Evolutionary conservation across 2,797 vertebrate species (phyloP), one percentile per base, ranked within the genome.

Genomic region (Capromys pilorides): DNA sequence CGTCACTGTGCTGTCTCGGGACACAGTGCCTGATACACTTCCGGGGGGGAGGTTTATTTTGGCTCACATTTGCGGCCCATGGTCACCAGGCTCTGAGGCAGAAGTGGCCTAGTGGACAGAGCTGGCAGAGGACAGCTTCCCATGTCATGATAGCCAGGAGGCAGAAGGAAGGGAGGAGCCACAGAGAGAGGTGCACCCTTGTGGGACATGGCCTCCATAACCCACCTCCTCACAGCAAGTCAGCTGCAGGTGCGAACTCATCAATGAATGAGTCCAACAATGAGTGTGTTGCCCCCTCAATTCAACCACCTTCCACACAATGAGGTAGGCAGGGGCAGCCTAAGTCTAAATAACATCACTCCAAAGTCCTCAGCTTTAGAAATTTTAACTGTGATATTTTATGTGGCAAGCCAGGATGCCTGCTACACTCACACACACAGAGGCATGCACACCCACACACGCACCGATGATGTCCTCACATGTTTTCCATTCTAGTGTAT

Each of bases 311-410:
- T 75, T 45, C 39, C 5, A 28, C 41, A 31, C 41, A 75, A 26
- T 22, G 41, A 75, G 41, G 6, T 13, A 4, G 12, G 6, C 0
- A 7, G 73, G 39, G 41, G 2, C 73, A 45, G 24, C 24, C 73
- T 41, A 75, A 6, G 41, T 41, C 39, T 41, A 16, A 28, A 75
- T 12, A 28, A 45, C 24, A 45, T 12, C 62, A 22, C 19, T 39
- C 49, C 26, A 19, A 78, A 59, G 59, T 83, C 83, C 45, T 62
- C 89, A 95, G 73, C 45, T 90, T 87, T 77, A 91, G 93, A 90
- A 85, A 78, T 41, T 51, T n/a, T 51, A 64, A 88, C 39, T 79
- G 39, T 69, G 22, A 87, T 16, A 45, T 92, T 95, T 90, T 51
- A 73, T 2, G 18, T 71, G n/a, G 64, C 71, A 49, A 75, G 18